Evolutionary conservation across 2,113 vertebrate species (phyloP), one percentile per base, ranked within the genome.

Genomic region (Scolopax mira): DNA sequence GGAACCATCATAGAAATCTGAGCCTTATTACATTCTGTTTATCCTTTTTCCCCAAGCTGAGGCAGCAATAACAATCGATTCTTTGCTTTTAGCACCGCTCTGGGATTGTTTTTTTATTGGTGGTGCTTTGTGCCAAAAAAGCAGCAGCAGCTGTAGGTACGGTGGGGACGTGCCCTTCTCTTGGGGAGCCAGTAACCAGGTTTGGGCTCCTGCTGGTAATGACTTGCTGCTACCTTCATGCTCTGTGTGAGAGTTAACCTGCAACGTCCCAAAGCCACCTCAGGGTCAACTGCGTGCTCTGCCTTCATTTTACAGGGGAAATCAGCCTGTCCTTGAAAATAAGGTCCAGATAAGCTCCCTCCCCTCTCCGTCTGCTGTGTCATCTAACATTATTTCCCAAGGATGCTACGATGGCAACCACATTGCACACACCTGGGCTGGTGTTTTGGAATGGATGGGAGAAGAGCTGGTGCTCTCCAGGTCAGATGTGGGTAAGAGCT

Each of bases 71-170:
- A 86, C 11, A 2, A 89, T 88, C 10, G 7, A 85, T 91, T 95
- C 72, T 89, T 90, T 91, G 69, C 85, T 95, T 96, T 93, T 95
- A 94, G 48, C 85, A 95, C 93, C 87, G 96, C 93, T 81, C 79
- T 88, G 89, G 75, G 69, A 84, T 77, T 75, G 37, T n/a, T n/a
- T 82, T 92, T 93, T 84, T 80, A n/a, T 46, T 75, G 7, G 70
- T 62, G 86, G 83, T 71, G 46, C 28, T 3, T 79, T 58, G 49
- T 85, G 79, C 85, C 88, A 95, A 80, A 88, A 88, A 94, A 80
- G 55, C 79, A 95, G 90, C 91, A 85, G 93, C 82, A 90, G 85
- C 62, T 69, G 67, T 84, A 89, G 84, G 70, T 54, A 75, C 2
- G 18, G 41, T 4, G 3, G 48, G 54, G 81, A 78, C 44, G 51